Base-by-base conservation (phyloP, 2,797 vertebrate genomes). In the Sphenopsis melanotis region DNA sequence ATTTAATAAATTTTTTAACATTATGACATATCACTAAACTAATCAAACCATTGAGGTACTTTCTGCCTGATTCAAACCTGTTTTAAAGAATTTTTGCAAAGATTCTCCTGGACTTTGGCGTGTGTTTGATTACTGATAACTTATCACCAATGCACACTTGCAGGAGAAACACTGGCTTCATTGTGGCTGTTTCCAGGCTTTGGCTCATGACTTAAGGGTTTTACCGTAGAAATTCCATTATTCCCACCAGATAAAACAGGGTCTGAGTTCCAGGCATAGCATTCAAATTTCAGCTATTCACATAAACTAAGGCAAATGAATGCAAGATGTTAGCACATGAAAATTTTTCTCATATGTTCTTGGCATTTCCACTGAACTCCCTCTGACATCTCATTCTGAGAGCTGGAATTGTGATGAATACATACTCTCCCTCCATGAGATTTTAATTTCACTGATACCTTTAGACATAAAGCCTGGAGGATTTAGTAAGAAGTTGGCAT, bases 381-480 rank as follows among this genome's bases (percentile, higher is more conserved):
- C 16, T 66, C n/a, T 87, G 68, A 92, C 27, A 55, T 95, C 90
- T 92, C 29, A 37, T 91, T 92, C 87, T 87, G 53, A 75, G 53
- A 83, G 34, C 30, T 87, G 42, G 15, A 91, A 77, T 75, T 37
- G 6, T 34, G 41, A 50, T 71, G 27, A 87, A 81, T 69, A 65
- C 2, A 2, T n/a, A 50, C 13, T 46, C 6, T 83, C 8, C 24
- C 63, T 92, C 29, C 11, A 36, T 41, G 53, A 78, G 50, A 50
- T 83, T 87, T 87, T 74, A 32, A 75, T 94, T 91, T 72, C 26
- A 39, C 26, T 71, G 21, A 46, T 64, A 78, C 7, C 4, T 65
- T 63, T 57, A 59, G 12, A n/a, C 72, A 71, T 23, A 68, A 85
- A 94, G 21, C n/a, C 12, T 74, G 39, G 36, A 80, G 30, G 78